Conservation (phyloP, 2,797 vertebrate genomes). For the Muscicapa comitata region DNA sequence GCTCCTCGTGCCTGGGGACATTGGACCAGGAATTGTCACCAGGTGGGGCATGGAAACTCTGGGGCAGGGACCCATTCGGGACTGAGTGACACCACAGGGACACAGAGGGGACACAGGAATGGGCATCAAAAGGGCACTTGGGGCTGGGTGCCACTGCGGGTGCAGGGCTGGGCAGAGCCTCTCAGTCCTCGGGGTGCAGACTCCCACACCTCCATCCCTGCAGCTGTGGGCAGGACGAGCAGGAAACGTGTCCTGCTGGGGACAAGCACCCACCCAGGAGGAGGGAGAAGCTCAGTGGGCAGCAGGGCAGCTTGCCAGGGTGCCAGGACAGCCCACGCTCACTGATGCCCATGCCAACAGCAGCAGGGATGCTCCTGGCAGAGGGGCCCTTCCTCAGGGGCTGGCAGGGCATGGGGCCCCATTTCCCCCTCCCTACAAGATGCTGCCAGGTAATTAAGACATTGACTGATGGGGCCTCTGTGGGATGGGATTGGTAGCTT, state of each 20-base stretch:
- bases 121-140: too few relatives aligned
- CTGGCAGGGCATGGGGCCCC: not conserved
- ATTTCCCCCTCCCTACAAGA: not conserved
- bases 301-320: too few relatives aligned
- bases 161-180: not conserved
- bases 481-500: not conserved
- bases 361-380: not conserved
- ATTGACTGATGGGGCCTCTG: not conserved
- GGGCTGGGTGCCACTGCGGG: not conserved
- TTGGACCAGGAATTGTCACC: fast-evolving
- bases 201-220: not conserved
- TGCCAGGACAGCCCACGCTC: not conserved
- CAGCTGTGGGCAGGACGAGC: fast-evolving
- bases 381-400: not conserved
- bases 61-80: fast-evolving
- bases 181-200: fast-evolving
- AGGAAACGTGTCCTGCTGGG: fast-evolving
- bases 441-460: conserved; percentile 21
- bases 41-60: fast-evolving
- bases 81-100: not conserved
- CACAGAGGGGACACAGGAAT: not conserved
- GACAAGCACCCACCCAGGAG: not conserved
- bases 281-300: not conserved
- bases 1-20: conserved; percentile 71
- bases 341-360: fast-evolving